These are phyloP conservation scores for Syrista parreyssii DNA, from an alignment of 2,888 invertebrate genomes.

Conservation along the genomic window DNA sequence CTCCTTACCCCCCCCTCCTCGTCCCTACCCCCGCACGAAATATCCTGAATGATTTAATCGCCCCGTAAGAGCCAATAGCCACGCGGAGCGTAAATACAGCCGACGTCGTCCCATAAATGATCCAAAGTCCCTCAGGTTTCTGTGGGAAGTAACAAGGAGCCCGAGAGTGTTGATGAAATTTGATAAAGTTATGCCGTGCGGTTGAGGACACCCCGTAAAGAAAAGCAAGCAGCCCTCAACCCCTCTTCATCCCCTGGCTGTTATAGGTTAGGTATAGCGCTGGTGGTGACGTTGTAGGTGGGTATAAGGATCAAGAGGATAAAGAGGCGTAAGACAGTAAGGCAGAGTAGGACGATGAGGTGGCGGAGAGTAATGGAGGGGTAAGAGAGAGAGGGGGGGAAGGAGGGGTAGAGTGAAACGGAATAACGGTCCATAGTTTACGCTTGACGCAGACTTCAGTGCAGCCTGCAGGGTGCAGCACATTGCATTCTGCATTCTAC, in stretches of 20 bases:
- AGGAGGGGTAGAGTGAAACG: conserved; percentile 12
- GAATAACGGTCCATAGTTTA: conserved; percentile 42
- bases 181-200: conserved; percentile 52
- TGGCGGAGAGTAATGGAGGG: conserved; percentile 20
- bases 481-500: not conserved
- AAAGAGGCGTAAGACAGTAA: conserved; percentile 16
- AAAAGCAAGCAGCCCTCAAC: not conserved
- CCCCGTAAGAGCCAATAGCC: not conserved
- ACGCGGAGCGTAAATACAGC: not conserved
- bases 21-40: not conserved
- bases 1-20: conserved; percentile 1
- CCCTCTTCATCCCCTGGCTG: not conserved
- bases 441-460: conserved; percentile 20
- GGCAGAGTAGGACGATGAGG: conserved; percentile 20
- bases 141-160: not conserved
- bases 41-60: not conserved
- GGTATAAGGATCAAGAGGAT: conserved; percentile 1
- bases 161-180: conserved; percentile 49
- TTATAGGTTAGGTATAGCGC: not conserved
- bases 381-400: conserved; percentile 25
- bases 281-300: not conserved
- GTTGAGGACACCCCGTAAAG: conserved; percentile 18
- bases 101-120: not conserved
- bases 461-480: not conserved
- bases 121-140: not conserved